phyloP scores from a whole-genome alignment of 2,888 invertebrate species.

The Mimumesa dahlbomi region DNA sequence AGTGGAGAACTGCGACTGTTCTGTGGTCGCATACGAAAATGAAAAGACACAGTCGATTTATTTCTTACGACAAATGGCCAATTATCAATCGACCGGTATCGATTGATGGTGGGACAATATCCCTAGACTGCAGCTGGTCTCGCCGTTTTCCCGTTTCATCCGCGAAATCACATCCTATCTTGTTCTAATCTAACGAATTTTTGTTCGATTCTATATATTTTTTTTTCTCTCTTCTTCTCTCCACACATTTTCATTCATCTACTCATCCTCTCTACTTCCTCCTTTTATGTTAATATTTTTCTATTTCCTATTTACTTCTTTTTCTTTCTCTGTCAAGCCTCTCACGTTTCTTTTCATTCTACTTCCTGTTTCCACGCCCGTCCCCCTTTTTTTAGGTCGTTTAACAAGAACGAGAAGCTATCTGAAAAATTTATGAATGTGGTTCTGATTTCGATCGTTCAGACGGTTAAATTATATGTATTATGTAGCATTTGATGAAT shows the following conservation, averaged over 20 bases:
- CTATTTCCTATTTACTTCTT: slow-evolving; percentile 25
- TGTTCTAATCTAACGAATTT: slow-evolving; percentile 34
- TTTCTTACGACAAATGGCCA: slow-evolving; percentile 41
- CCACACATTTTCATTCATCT: neutral
- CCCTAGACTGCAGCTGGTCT: slow-evolving; percentile 70
- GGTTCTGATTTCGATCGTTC: slow-evolving; percentile 11
- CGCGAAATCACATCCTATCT: slow-evolving; percentile 34
- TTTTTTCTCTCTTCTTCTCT: slow-evolving; percentile 13
- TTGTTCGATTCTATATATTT: slow-evolving; percentile 29
- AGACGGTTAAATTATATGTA: slow-evolving; percentile 7
- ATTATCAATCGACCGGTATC: slow-evolving; percentile 66
- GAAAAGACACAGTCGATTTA: slow-evolving; percentile 47
- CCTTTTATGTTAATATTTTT: slow-evolving; percentile 19
- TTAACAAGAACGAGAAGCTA: slow-evolving; percentile 12
- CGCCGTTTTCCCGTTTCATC: slow-evolving; percentile 55
- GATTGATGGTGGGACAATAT: slow-evolving; percentile 51
- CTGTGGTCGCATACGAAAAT: slow-evolving; percentile 57
- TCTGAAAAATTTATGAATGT: slow-evolving; percentile 16
- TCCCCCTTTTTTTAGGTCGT: slow-evolving; percentile 2
- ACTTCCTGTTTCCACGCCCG: no score
- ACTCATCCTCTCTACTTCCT: slow-evolving; percentile 4
- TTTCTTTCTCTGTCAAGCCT: neutral
- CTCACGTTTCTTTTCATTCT: no score
- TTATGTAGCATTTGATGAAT: slow-evolving; percentile 14
- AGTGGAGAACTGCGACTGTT: slow-evolving; percentile 55